Evolutionary conservation across 1,140 invertebrate species (phyloP).

Genomic region (Chironomus tepperi): DNA sequence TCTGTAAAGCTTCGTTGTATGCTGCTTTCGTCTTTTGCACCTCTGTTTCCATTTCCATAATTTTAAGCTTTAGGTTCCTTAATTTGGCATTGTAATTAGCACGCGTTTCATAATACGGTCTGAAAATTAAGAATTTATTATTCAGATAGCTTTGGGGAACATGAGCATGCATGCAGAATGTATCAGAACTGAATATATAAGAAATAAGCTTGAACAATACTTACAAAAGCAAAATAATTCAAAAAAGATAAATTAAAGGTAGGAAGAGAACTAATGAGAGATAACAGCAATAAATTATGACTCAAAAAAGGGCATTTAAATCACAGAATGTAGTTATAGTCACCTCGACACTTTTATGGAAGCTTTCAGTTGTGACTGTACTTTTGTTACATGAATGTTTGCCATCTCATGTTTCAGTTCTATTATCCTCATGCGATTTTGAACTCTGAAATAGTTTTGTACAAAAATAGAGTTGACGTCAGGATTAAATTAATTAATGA

Average conservation of each 20-base stretch:
- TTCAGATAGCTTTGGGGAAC: not conserved
- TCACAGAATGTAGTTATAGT: conserved; percentile 1
- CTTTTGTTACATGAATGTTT: conserved; percentile 48
- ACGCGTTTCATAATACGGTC: conserved; percentile 90
- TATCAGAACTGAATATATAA: not conserved
- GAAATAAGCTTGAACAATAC: conserved; percentile 3
- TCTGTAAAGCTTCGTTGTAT: conserved; percentile 77
- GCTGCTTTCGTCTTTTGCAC: conserved; percentile 72
- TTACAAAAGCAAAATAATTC: conserved; percentile 25
- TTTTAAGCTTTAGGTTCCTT: conserved; percentile 74
- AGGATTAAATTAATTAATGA: not conserved
- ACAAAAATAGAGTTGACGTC: not conserved
- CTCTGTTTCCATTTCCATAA: conserved; percentile 66
- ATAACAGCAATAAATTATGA: too few relatives aligned
- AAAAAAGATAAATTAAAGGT: conserved; percentile 19
- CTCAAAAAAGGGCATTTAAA: too few relatives aligned
- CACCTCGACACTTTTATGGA: conserved; percentile 53
- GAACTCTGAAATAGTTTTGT: not conserved
- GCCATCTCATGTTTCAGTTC: conserved; percentile 46
- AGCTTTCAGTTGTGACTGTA: conserved; percentile 54
- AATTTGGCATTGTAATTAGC: conserved; percentile 78
- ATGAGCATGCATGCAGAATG: not conserved
- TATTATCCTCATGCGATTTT: conserved; percentile 18
- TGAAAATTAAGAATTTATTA: conserved; percentile 47
- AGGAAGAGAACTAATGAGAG: too few relatives aligned